phyloP scores from a whole-genome alignment of 2,888 invertebrate genomes.

The Mellilla xanthometata region DNA sequence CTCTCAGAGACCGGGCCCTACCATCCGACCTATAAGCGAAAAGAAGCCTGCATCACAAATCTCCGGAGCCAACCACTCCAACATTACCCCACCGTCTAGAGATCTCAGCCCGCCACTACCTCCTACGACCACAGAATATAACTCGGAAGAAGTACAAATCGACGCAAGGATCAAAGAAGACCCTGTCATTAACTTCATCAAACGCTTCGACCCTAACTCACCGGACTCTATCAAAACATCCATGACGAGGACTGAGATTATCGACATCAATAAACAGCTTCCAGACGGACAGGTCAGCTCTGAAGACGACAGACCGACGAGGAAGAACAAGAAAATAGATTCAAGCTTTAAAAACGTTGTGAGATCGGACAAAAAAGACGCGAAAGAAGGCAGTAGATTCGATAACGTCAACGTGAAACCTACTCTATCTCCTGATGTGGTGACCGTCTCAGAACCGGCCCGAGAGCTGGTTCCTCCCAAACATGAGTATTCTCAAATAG shows the following conservation, averaged over 20 bases:
- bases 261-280: conserved; percentile 61
- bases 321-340: conserved; percentile 54
- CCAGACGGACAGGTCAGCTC: conserved; percentile 64
- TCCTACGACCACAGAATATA: conserved; percentile 46
- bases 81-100: conserved; percentile 46
- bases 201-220: conserved; percentile 72
- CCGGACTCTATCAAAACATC: conserved; percentile 61
- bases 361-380: conserved; percentile 50
- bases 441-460: conserved; percentile 45
- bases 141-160: conserved; percentile 46
- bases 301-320: conserved; percentile 63
- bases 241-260: conserved; percentile 67
- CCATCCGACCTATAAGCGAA: conserved; percentile 42
- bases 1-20: conserved; percentile 49
- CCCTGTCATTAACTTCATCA: conserved; percentile 68
- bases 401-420: conserved; percentile 58
- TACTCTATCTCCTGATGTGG: conserved; percentile 24
- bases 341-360: conserved; percentile 55
- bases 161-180: conserved; percentile 42
- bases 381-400: conserved; percentile 47
- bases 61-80: conserved; percentile 15
- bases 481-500: conserved; percentile 57
- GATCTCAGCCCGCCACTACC: conserved; percentile 52
- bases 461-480: conserved; percentile 80
- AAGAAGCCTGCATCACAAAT: conserved; percentile 1